Percentiles rank a stretch among this genome's conserved stretches.
These are phyloP conservation scores for Pseudorasbora parva DNA, from an alignment of 2,113 vertebrate species.

Conservation along the genomic window DNA sequence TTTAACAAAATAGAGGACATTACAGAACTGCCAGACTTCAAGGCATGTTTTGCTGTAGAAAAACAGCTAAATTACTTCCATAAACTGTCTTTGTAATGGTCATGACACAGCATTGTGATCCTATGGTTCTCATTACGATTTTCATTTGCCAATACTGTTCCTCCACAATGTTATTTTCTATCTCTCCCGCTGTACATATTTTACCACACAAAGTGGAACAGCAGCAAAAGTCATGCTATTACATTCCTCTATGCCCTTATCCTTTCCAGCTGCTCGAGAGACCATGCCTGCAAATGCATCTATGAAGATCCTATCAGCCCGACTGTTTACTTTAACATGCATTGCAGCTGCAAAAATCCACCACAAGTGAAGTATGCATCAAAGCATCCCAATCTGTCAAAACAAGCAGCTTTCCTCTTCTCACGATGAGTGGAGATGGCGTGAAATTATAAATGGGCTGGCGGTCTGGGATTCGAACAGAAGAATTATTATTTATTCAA, in stretches of 20 bases:
- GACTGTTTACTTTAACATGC: constrained; percentile 60
- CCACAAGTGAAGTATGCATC: constrained; percentile 51
- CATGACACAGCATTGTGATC: background rate
- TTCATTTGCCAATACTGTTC: background rate
- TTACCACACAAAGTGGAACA: constrained; percentile 12
- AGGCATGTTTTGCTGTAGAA: background rate
- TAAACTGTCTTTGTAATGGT: background rate
- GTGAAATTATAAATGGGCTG: constrained; percentile 41
- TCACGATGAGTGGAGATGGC: constrained; percentile 29
- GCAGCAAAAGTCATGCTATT: constrained; percentile 31
- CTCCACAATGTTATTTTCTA: background rate
- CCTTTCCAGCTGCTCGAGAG: constrained; percentile 48
- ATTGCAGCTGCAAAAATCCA: constrained; percentile 62
- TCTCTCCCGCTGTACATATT: constrained; percentile 22
- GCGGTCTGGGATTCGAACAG: background rate
- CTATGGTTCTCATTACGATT: background rate
- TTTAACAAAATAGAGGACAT: background rate
- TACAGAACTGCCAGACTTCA: background rate
- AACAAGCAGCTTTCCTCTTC: constrained; percentile 54
- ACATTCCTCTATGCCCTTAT: constrained; percentile 55
- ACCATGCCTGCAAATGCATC: constrained; percentile 51
- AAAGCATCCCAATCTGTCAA: constrained; percentile 54
- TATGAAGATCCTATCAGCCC: constrained; percentile 62
- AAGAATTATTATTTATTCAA: constrained; percentile 6
- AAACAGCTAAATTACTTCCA: background rate